Percentiles rank a stretch among this genome's conserved stretches.
phyloP scores from a whole-genome alignment of 2,113 vertebrate genomes.

The Rhegmatorhina hoffmannsi region DNA sequence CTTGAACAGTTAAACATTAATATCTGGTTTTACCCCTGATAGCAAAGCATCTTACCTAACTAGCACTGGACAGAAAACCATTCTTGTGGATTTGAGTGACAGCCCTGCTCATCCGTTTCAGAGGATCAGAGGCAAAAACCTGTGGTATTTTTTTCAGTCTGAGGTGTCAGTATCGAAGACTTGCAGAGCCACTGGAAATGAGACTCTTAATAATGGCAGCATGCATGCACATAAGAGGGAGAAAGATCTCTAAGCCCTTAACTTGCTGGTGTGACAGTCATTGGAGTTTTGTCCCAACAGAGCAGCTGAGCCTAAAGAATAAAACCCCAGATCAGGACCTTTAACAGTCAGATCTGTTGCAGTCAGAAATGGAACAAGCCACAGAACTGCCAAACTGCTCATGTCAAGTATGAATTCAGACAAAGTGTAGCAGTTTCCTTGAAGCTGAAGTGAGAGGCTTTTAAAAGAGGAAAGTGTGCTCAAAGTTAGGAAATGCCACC shows the following conservation, averaged over 20 bases:
- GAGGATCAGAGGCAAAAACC: not conserved
- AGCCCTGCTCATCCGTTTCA: conserved; percentile 56
- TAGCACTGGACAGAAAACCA: conserved; percentile 13
- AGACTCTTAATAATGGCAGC: not conserved
- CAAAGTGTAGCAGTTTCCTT: not conserved
- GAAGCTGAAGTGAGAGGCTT: not conserved
- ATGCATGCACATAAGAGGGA: not conserved
- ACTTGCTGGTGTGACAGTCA: not conserved
- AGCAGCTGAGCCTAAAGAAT: not conserved
- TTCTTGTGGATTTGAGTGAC: conserved; percentile 64
- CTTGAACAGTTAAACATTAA: conserved; percentile 44
- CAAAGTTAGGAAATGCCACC: not conserved
- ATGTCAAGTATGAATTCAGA: not conserved
- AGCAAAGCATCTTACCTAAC: conserved; percentile 54
- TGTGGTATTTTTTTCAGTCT: not conserved
- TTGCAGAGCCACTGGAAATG: not conserved
- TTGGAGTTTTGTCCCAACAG: not conserved
- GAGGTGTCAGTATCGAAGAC: not conserved
- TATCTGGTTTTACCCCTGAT: conserved; percentile 65
- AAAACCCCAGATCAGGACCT: not conserved
- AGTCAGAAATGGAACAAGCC: not conserved
- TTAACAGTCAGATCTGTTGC: not conserved
- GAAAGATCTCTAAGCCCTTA: not conserved
- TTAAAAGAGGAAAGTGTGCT: not conserved
- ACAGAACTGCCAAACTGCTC: not conserved